These are phyloP conservation scores for Caenorhabditis remanei DNA, from an alignment of 1,140 invertebrate genomes.

Conservation along the genomic window DNA sequence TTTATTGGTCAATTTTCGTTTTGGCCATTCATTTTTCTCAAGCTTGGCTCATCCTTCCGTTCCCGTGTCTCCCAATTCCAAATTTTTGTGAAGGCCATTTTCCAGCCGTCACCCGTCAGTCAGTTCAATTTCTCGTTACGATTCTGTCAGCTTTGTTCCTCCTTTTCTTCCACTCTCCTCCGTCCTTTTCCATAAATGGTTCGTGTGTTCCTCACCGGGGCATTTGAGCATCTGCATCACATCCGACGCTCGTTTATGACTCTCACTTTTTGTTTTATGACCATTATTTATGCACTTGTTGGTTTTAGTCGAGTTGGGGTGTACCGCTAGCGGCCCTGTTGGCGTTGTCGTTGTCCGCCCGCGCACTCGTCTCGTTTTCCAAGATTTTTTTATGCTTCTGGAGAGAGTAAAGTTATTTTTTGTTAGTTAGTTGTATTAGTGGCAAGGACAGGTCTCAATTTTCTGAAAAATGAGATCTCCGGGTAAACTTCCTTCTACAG, in stretches of 20 bases:
- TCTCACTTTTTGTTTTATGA: conserved; percentile 53
- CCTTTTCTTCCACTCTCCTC: background rate
- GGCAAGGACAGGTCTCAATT: background rate
- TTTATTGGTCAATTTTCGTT: conserved; percentile 29
- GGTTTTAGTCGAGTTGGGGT: background rate
- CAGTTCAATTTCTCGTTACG: conserved; percentile 37
- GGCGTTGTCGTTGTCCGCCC: background rate
- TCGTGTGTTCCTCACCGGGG: background rate
- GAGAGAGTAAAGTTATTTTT: background rate
- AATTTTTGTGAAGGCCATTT: background rate
- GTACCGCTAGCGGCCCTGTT: background rate
- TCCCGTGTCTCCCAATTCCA: background rate
- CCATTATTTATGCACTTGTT: conserved; percentile 52
- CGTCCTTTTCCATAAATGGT: background rate
- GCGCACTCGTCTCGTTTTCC: conserved; percentile 13
- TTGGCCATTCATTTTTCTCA: conserved; percentile 1
- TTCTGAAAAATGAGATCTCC: background rate
- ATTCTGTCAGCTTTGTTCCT: conserved; percentile 29
- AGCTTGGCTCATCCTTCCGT: conserved; percentile 20
- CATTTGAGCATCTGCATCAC: background rate
- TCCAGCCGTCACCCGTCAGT: conserved; percentile 51
- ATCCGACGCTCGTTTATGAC: conserved; percentile 33
- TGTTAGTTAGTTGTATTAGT: background rate
- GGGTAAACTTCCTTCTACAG: too few species aligned
- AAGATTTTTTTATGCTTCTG: conserved; percentile 31